Evolutionary conservation across 2,113 vertebrate species (phyloP).

Genomic region (Callipepla squamata): DNA sequence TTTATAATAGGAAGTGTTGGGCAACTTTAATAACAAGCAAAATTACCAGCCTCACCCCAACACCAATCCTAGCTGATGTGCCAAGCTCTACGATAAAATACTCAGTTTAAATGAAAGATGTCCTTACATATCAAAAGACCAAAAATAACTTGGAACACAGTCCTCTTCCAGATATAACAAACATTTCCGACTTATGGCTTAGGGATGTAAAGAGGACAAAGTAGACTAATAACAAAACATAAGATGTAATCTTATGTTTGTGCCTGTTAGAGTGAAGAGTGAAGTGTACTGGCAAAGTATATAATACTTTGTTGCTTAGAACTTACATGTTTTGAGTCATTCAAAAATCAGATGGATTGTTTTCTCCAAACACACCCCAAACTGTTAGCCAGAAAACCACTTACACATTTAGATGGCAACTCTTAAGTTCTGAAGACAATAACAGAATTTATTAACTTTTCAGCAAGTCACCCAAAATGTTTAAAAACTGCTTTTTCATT

Average conservation of each 20-base stretch:
- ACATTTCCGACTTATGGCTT: conserved; percentile 55
- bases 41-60: conserved; percentile 42
- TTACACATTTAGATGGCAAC: conserved; percentile 46
- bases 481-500: conserved; percentile 64
- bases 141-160: conserved; percentile 65
- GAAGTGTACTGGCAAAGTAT: neutral
- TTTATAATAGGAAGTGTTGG: conserved; percentile 43
- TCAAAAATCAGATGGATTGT: neutral
- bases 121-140: conserved; percentile 58
- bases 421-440: conserved; percentile 43
- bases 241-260: conserved; percentile 59
- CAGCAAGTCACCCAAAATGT: conserved; percentile 58
- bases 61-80: conserved; percentile 22
- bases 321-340: conserved; percentile 25
- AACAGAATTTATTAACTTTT: conserved; percentile 55
- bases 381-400: conserved; percentile 35
- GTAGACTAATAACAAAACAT: conserved; percentile 57
- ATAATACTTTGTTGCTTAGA: conserved; percentile 8
- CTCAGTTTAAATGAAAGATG: conserved; percentile 54
- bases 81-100: conserved; percentile 45
- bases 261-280: conserved; percentile 35
- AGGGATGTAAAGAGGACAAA: conserved; percentile 67
- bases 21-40: conserved; percentile 47
- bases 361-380: conserved; percentile 46
- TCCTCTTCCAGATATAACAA: conserved; percentile 69